These are phyloP conservation scores for Ellobium chinense DNA, from an alignment of 2,888 invertebrate species.

Conservation along the genomic window DNA sequence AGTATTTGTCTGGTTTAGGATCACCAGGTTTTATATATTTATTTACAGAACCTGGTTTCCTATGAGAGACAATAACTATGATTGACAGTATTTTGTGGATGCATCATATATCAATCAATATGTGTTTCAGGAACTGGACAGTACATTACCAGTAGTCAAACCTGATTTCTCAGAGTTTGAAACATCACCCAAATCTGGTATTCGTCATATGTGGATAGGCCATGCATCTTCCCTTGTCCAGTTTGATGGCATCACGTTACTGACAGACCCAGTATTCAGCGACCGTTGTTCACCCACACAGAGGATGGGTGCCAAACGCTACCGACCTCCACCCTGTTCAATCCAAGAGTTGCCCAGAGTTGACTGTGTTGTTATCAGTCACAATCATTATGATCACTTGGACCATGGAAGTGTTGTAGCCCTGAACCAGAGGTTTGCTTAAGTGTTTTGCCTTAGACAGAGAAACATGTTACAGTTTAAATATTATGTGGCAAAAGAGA, in stretches of 20 bases:
- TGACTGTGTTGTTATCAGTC: constrained; percentile 80
- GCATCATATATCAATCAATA: not conserved
- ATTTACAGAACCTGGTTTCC: not conserved
- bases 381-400: constrained; percentile 81
- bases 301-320: constrained; percentile 77
- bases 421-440: constrained; percentile 61
- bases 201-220: constrained; percentile 80
- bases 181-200: constrained; percentile 58
- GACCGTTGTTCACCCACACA: constrained; percentile 75
- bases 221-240: constrained; percentile 80
- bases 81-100: not conserved
- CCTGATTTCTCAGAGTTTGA: constrained; percentile 63
- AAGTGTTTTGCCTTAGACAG: not conserved
- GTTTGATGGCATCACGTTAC: constrained; percentile 77
- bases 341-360: constrained; percentile 79
- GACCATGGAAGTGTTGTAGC: constrained; percentile 72
- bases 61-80: not conserved
- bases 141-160: constrained; percentile 67
- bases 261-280: constrained; percentile 81
- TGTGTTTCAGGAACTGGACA: constrained; percentile 61
- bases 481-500: not conserved
- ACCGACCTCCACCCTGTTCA: constrained; percentile 68
- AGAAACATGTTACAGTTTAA: not conserved
- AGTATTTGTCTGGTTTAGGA: no score
- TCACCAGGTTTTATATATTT: no score